Percentiles rank a stretch among this genome's conserved stretches.
Evolutionary conservation across 2,113 vertebrate genomes (phyloP).

Genomic region (Cinclus cinclus): DNA sequence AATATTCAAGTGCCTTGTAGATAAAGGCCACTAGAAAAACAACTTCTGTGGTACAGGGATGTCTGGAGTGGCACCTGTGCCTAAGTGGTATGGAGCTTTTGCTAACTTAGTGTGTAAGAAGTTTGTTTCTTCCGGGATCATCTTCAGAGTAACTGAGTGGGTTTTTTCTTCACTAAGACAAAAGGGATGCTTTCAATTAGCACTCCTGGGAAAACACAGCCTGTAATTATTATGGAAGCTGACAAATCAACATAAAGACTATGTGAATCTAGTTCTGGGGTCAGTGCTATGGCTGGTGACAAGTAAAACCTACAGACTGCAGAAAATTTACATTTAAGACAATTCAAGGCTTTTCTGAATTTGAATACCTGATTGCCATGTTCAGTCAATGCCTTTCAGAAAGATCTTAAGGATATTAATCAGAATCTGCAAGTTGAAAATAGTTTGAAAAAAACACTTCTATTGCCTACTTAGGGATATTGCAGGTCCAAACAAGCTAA

Average conservation of each 20-base stretch:
- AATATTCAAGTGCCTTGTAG: conserved; percentile 49
- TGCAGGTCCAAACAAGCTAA: background rate
- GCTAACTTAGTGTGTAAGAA: background rate
- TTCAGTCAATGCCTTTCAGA: background rate
- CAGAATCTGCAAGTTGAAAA: background rate
- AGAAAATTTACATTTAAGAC: background rate
- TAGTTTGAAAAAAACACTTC: background rate
- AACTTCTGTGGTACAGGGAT: background rate
- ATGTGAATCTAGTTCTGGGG: background rate
- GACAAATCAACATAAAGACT: background rate
- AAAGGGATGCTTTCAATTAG: background rate
- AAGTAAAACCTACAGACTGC: background rate
- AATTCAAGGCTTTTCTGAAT: background rate
- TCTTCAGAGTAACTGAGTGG: background rate
- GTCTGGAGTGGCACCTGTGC: background rate
- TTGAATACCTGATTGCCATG: background rate
- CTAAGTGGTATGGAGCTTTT: background rate
- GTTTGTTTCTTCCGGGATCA: background rate
- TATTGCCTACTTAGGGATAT: background rate
- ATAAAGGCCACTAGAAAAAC: conserved; percentile 9
- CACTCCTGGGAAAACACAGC: background rate
- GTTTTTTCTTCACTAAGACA: background rate
- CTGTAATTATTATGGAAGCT: background rate
- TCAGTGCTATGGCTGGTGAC: background rate
- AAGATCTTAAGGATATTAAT: background rate